phyloP scores from a whole-genome alignment of 2,797 vertebrate species.

The Clarias pachynema region DNA sequence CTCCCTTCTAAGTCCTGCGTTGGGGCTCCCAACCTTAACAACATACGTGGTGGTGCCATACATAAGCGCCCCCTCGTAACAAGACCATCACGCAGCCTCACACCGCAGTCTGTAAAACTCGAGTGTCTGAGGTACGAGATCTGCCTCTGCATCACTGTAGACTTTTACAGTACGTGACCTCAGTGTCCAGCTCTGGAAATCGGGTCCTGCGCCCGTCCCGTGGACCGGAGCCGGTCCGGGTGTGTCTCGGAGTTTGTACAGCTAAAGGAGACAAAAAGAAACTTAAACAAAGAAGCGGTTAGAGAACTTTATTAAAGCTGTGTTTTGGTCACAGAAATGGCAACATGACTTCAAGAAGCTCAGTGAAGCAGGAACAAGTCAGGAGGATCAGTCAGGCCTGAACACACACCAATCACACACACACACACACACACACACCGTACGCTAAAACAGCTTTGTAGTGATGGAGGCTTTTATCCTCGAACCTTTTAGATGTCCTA shows the following conservation, averaged over 20 bases:
- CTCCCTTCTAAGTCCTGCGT: no score
- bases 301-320: conserved; percentile 40
- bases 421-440: neutral
- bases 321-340: conserved; percentile 44
- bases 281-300: conserved; percentile 24
- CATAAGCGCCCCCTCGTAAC: no score
- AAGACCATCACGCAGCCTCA: neutral
- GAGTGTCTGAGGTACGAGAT: neutral
- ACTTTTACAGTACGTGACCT: conserved; percentile 57
- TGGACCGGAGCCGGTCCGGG: neutral
- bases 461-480: conserved; percentile 14
- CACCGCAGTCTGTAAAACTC: conserved; percentile 33
- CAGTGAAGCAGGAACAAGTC: neutral
- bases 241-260: no score
- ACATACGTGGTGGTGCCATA: no score
- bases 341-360: conserved; percentile 31
- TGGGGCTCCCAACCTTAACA: no score
- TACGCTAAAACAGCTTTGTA: neutral
- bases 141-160: conserved; percentile 59
- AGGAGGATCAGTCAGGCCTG: conserved; percentile 1
- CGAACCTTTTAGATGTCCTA: conserved; percentile 8
- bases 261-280: conserved; percentile 50
- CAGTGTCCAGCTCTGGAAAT: conserved; percentile 62
- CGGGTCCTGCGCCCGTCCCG: conserved; percentile 43
- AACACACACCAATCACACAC: neutral